phyloP scores from a whole-genome alignment of 2,113 vertebrate species.

The Epinephelus fuscoguttatus region DNA sequence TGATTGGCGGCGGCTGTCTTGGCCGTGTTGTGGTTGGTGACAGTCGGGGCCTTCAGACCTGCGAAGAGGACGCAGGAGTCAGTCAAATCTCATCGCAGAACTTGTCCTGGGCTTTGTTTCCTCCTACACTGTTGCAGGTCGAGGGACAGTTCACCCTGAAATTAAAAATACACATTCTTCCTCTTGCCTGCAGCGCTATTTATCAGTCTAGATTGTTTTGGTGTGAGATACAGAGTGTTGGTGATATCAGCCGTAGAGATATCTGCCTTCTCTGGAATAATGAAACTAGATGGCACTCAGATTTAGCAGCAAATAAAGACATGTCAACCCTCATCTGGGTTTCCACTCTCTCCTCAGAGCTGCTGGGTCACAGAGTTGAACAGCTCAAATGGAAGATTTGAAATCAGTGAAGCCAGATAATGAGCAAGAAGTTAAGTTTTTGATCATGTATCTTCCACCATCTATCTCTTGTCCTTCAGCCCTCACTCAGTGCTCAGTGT shows the following conservation, averaged over 20 bases:
- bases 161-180: too few relatives aligned
- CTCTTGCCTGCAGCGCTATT: too few relatives aligned
- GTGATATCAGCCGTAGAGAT: too few relatives aligned
- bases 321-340: not conserved
- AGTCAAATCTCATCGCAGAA: constrained; percentile 15
- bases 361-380: not conserved
- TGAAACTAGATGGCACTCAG: too few relatives aligned
- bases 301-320: not conserved
- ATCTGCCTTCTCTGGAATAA: too few relatives aligned
- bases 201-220: too few relatives aligned
- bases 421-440: too few relatives aligned
- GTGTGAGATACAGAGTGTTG: too few relatives aligned
- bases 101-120: not conserved
- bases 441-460: too few relatives aligned
- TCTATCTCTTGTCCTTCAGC: not conserved
- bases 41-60: constrained; percentile 65
- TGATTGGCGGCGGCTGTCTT: constrained; percentile 11
- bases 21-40: constrained; percentile 24
- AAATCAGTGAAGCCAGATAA: not conserved
- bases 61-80: not conserved
- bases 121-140: too few relatives aligned
- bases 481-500: not conserved
- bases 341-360: not conserved
- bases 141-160: too few relatives aligned
- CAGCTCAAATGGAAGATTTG: not conserved